These are phyloP conservation scores for Aix galericulata DNA, from an alignment of 2,113 vertebrate genomes.

Conservation along the genomic window DNA sequence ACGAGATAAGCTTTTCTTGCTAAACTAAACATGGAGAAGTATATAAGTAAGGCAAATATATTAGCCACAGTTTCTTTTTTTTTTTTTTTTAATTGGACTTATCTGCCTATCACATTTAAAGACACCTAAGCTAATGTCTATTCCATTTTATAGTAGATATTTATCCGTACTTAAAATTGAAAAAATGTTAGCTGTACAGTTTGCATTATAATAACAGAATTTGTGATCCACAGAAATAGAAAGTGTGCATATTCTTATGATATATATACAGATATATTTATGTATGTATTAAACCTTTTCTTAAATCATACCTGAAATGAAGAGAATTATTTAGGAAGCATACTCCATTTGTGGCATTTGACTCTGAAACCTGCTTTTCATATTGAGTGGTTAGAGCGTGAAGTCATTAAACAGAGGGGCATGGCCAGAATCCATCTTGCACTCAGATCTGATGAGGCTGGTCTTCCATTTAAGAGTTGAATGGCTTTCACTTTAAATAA, in stretches of 20 bases:
- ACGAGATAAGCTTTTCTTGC: background rate
- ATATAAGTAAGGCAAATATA: background rate
- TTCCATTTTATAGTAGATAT: background rate
- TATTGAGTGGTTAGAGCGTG: background rate
- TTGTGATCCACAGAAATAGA: background rate
- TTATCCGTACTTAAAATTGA: background rate
- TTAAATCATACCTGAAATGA: background rate
- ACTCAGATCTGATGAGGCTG: background rate
- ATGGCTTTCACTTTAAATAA: constrained; percentile 2
- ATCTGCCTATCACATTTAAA: background rate
- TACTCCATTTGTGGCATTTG: background rate
- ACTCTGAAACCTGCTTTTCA: background rate
- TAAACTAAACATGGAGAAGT: background rate
- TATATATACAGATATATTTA: background rate
- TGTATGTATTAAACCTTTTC: background rate
- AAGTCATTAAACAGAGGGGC: background rate
- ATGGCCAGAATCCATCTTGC: background rate
- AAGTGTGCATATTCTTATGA: background rate
- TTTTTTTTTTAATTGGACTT: background rate
- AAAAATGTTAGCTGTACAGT: background rate
- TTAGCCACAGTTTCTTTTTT: background rate
- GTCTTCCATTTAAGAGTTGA: background rate
- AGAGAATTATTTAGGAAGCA: background rate
- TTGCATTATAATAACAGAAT: background rate
- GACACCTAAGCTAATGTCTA: background rate